These are phyloP conservation scores for Ophiodon elongatus DNA, from an alignment of 2,113 vertebrate species.

Conservation along the genomic window DNA sequence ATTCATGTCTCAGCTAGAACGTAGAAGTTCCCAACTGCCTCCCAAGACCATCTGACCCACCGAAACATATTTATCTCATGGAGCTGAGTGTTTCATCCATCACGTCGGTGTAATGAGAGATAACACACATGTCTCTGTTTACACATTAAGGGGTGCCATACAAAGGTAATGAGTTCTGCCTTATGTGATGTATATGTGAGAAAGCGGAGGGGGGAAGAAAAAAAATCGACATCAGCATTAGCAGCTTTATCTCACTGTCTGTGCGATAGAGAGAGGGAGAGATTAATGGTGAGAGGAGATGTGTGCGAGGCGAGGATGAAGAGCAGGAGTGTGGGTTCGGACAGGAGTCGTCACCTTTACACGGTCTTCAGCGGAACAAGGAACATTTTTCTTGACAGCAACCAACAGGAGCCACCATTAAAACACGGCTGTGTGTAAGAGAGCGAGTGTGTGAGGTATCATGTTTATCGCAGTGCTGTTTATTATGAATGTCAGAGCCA, in stretches of 20 bases:
- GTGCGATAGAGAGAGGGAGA: slow-evolving; percentile 9
- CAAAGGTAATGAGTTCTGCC: slow-evolving; percentile 34
- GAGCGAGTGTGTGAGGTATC: slow-evolving; percentile 37
- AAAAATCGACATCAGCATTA: slow-evolving; percentile 54
- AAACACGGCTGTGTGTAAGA: slow-evolving; percentile 42
- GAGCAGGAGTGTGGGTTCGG: slow-evolving; percentile 28
- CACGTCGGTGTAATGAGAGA: slow-evolving; percentile 29
- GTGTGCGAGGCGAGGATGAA: slow-evolving; percentile 4
- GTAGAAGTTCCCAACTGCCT: slow-evolving; percentile 17
- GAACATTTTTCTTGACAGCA: slow-evolving; percentile 65
- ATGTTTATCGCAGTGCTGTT: slow-evolving; percentile 72
- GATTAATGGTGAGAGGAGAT: not conserved
- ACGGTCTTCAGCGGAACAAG: slow-evolving; percentile 40
- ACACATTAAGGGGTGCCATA: slow-evolving; percentile 31
- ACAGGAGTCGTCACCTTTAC: slow-evolving; percentile 49
- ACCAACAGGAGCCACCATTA: slow-evolving; percentile 53
- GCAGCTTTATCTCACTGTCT: slow-evolving; percentile 11
- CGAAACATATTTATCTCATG: slow-evolving; percentile 43
- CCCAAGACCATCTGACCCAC: slow-evolving; percentile 19
- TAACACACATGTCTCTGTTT: slow-evolving; percentile 55
- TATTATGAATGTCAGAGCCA: slow-evolving; percentile 73
- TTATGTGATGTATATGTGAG: slow-evolving; percentile 25
- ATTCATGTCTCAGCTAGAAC: slow-evolving; percentile 25
- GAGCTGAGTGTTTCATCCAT: slow-evolving; percentile 33
- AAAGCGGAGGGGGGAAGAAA: slow-evolving; percentile 7